A percentile compares a stretch with the other conserved stretches of the same genome.
These are phyloP conservation scores for Sinhomidia bicolor DNA, from an alignment of 2,888 invertebrate species.

Conservation along the genomic window DNA sequence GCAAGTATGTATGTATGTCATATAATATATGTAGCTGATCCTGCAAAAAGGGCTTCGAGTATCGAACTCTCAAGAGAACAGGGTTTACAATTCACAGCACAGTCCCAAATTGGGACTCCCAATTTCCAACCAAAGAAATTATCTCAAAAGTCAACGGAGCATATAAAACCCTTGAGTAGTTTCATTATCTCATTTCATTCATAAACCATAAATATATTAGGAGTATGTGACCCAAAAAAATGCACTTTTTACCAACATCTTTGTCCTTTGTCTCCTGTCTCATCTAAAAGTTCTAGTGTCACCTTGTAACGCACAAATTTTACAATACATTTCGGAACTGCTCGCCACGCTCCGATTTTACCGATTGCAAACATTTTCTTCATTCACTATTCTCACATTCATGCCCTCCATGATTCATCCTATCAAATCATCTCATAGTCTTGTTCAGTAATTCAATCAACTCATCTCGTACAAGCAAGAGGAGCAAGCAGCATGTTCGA, in stretches of 20 bases:
- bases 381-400: neutral
- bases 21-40: too few species aligned
- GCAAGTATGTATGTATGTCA: too few species aligned
- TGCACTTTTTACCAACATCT: neutral
- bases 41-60: neutral
- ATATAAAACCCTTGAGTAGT: too few species aligned
- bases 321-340: neutral
- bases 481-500: too few species aligned
- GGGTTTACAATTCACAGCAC: too few species aligned
- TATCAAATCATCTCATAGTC: neutral
- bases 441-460: too few species aligned
- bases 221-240: neutral
- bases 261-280: neutral
- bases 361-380: neutral
- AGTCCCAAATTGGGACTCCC: neutral
- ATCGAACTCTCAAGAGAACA: neutral
- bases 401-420: neutral
- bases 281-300: neutral
- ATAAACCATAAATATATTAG: neutral
- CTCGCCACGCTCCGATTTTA: neutral
- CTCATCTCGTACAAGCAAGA: neutral
- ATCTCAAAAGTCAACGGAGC: too few species aligned
- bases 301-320: neutral
- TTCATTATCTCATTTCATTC: neutral
- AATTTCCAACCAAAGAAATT: too few species aligned